Evolutionary conservation across 2,888 invertebrate genomes (phyloP).

Genomic region (Polymixis lichenea): DNA sequence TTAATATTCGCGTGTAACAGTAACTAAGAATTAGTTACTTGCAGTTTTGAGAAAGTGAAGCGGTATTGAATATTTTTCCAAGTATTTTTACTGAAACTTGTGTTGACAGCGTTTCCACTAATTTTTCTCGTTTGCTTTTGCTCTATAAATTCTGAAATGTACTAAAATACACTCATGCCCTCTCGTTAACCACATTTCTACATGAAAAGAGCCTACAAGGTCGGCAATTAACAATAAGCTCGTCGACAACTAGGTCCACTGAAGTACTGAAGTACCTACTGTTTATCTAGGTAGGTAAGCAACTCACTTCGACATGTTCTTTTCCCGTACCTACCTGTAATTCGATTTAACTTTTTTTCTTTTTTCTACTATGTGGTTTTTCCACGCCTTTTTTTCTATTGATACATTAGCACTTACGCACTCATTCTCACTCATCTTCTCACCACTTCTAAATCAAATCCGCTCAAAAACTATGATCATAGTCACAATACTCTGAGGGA

Average conservation of each 20-base stretch:
- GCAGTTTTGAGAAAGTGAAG: background rate
- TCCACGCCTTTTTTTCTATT: background rate
- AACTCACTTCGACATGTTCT: too few relatives aligned
- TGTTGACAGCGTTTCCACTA: background rate
- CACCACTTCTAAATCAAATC: slow-evolving; percentile 9
- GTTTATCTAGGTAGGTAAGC: background rate
- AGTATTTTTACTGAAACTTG: background rate
- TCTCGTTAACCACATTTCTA: too few relatives aligned
- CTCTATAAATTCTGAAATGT: background rate
- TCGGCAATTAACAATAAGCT: background rate
- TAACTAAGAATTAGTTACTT: slow-evolving; percentile 10
- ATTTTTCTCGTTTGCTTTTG: background rate
- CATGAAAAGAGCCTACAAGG: background rate
- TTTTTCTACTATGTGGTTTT: background rate
- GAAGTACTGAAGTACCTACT: background rate
- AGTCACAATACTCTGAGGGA: slow-evolving; percentile 79
- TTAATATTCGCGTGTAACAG: slow-evolving; percentile 33
- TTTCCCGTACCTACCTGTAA: background rate
- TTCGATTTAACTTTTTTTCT: background rate
- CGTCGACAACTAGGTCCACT: background rate
- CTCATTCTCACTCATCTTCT: background rate
- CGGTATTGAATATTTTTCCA: background rate
- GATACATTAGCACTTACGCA: background rate
- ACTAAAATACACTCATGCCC: background rate
- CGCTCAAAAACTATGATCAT: slow-evolving; percentile 32